These are phyloP conservation scores for Orchestia grillus DNA, from an alignment of 1,140 invertebrate genomes.

Conservation along the genomic window DNA sequence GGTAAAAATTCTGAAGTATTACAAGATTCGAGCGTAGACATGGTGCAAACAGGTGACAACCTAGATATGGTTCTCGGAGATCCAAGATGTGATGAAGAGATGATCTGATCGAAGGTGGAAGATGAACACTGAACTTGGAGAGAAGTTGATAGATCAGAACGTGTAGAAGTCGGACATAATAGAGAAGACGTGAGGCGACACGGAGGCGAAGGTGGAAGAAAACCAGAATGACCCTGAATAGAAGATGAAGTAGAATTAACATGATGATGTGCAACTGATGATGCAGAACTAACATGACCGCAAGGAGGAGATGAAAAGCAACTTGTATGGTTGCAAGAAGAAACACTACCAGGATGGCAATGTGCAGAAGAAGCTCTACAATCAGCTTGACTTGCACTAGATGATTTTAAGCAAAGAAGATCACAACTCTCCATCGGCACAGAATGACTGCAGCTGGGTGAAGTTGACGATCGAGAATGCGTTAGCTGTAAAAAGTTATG, in stretches of 20 bases:
- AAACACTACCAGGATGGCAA: neutral
- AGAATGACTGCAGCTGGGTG: neutral
- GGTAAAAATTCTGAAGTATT: neutral
- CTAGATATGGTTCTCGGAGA: neutral
- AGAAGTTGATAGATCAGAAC: neutral
- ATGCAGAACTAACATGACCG: neutral
- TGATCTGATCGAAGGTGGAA: neutral
- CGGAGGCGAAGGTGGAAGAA: neutral
- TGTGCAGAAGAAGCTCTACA: neutral
- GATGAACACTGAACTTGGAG: neutral
- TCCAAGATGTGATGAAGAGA: neutral
- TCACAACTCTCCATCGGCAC: neutral
- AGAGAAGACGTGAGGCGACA: neutral
- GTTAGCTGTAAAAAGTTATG: neutral
- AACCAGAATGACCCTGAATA: neutral
- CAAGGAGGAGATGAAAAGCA: neutral
- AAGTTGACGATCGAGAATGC: neutral
- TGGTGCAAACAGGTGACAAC: neutral
- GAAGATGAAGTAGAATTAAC: neutral
- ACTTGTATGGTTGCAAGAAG: neutral
- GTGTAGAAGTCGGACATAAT: neutral
- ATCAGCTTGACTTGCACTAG: neutral
- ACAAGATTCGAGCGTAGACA: neutral
- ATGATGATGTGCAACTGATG: neutral
- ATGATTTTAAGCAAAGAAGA: neutral